phyloP scores from a whole-genome alignment of 2,797 vertebrate species.

The Gallirallus australis region DNA sequence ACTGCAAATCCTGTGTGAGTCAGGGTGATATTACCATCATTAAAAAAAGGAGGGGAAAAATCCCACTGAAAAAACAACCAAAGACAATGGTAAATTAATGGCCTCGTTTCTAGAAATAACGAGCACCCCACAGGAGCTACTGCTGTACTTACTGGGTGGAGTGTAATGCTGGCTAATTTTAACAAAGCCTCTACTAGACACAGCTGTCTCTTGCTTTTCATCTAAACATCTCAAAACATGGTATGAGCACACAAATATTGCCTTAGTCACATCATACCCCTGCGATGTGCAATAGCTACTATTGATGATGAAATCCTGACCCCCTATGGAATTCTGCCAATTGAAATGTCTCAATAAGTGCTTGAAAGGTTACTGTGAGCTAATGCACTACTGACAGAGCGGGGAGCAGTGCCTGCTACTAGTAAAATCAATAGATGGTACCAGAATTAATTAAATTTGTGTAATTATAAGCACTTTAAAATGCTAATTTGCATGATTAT shows the following conservation, averaged over 20 bases:
- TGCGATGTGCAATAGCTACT: background rate
- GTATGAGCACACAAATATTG: background rate
- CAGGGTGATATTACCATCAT: background rate
- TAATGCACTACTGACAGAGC: background rate
- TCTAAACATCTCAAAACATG: background rate
- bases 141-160: background rate
- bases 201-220: background rate
- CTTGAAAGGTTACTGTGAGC: background rate
- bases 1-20: background rate
- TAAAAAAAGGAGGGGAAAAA: background rate
- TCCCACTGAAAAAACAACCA: background rate
- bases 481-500: constrained; percentile 46
- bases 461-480: constrained; percentile 39
- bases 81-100: background rate
- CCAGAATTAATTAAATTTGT: constrained; percentile 43
- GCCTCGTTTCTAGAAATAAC: constrained; percentile 14
- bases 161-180: background rate
- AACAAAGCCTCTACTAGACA: background rate
- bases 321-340: background rate
- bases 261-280: background rate
- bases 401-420: background rate
- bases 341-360: background rate
- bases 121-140: background rate
- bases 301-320: background rate
- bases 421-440: constrained; percentile 27